These are phyloP conservation scores for Drosophila ezoana DNA, from an alignment of 2,888 invertebrate genomes.

Conservation along the genomic window DNA sequence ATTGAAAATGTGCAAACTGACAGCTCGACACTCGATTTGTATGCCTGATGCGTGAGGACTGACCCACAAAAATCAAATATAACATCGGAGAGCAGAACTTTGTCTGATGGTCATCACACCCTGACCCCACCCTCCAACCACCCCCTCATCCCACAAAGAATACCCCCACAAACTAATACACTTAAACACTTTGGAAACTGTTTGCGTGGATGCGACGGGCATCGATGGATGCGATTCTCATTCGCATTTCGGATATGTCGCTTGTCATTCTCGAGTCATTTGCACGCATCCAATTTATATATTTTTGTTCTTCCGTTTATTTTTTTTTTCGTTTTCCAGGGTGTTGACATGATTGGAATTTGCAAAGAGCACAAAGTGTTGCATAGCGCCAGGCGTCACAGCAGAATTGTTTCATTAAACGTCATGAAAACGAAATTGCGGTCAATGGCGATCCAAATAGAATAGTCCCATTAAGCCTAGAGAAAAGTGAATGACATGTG, in stretches of 20 bases:
- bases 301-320: neutral
- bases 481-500: neutral
- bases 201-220: slow-evolving; percentile 29
- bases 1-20: slow-evolving; percentile 60
- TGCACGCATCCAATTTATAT: slow-evolving; percentile 13
- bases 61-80: slow-evolving; percentile 32
- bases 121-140: neutral
- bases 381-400: slow-evolving; percentile 21
- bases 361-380: slow-evolving; percentile 30
- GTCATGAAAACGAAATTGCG: slow-evolving; percentile 10
- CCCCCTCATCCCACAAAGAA: no score
- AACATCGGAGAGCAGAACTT: slow-evolving; percentile 22
- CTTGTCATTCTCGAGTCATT: slow-evolving; percentile 38
- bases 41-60: slow-evolving; percentile 62
- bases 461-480: neutral
- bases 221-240: slow-evolving; percentile 32
- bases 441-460: neutral
- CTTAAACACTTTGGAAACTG: slow-evolving; percentile 61
- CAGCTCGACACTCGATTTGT: slow-evolving; percentile 64
- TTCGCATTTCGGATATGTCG: slow-evolving; percentile 22
- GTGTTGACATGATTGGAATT: slow-evolving; percentile 58
- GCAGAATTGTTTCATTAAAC: slow-evolving; percentile 34
- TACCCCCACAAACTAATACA: slow-evolving; percentile 47
- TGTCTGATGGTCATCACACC: slow-evolving; percentile 36
- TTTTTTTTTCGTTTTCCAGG: neutral